These are phyloP conservation scores for Myotis daubentonii DNA, from an alignment of 2,797 vertebrate species.

Conservation along the genomic window DNA sequence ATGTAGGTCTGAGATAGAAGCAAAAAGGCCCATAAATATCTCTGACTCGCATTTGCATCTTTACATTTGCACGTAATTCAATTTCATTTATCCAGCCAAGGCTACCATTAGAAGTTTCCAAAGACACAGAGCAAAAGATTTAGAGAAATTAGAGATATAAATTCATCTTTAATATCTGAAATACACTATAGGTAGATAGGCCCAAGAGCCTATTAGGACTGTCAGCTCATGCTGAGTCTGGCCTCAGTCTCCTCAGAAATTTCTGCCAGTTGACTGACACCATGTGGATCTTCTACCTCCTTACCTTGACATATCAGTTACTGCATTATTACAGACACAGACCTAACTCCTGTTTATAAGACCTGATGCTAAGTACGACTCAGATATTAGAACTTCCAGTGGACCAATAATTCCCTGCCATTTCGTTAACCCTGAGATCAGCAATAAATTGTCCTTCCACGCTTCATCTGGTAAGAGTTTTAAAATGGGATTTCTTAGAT, in stretches of 20 bases:
- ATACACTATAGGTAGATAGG: not conserved
- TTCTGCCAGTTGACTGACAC: not conserved
- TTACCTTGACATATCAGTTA: not conserved
- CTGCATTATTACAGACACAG: not conserved
- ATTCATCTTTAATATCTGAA: not conserved
- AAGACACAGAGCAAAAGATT: slow-evolving; percentile 35
- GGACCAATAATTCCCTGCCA: not conserved
- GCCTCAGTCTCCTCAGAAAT: not conserved
- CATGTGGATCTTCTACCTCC: not conserved
- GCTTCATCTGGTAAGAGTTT: not conserved
- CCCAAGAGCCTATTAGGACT: not conserved
- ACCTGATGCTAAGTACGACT: not conserved
- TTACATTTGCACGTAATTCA: slow-evolving; percentile 59
- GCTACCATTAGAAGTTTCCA: slow-evolving; percentile 37
- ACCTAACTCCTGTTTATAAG: not conserved
- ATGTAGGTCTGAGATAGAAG: slow-evolving; percentile 30
- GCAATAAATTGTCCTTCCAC: not conserved
- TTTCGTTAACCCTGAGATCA: not conserved
- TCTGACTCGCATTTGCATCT: slow-evolving; percentile 56
- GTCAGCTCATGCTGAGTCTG: not conserved
- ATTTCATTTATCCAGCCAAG: slow-evolving; percentile 33
- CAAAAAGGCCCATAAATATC: slow-evolving; percentile 46
- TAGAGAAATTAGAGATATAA: slow-evolving; percentile 42
- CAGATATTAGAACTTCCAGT: not conserved
- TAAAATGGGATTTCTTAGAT: slow-evolving; percentile 25